Base-by-base conservation (phyloP, 2,888 invertebrate species). In the Panzeria rudis region DNA sequence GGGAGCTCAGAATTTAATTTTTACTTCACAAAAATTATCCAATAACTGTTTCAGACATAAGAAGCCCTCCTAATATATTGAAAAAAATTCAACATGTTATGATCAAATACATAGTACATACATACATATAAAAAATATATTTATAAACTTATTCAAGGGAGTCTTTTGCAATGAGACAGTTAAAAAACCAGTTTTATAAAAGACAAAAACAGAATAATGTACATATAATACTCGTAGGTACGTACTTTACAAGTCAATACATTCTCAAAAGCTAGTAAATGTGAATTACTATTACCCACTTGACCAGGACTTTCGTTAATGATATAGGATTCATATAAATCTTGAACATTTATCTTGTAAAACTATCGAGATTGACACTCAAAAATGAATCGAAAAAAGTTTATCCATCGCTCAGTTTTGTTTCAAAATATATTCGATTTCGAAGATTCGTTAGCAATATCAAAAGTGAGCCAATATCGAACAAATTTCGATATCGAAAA, bases 161-260 rank as follows among this genome's bases (percentile, higher is more conserved):
- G 73, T 54, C 54, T 81, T 71, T 82, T 71, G 84, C 84, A 85
- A 78, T 77, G 59, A 32, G 69, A 78, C 84, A 84, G 77, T 81
- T 85, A 69, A 78, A 52, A 82, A 85, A 85, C 85, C 85, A 78
- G 85, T 85, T 85, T 81, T 8, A 20, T 32, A 52, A 41, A 59
- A 82, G 44, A 52, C 41, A 64, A 69, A n/a, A 61, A 72, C 32
- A 64, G 38, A 82, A 82, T 59, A 68, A 29, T 13, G 6, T 35
- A 8, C 35, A 5, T 35, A 81, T 20, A 73, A 75, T 52, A 32
- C 32, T 7, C 32, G 32, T 32, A 32, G 3, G 32, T 32, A 32
- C 7, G 7, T 73, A 69, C 29, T 62, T 61, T 78, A 32, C 50
- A 25, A 41, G 29, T 32, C 25, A 64, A 64, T 41, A 41, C 25